These are phyloP conservation scores for Glomeris maerens DNA, from an alignment of 1,140 invertebrate species.

Conservation along the genomic window DNA sequence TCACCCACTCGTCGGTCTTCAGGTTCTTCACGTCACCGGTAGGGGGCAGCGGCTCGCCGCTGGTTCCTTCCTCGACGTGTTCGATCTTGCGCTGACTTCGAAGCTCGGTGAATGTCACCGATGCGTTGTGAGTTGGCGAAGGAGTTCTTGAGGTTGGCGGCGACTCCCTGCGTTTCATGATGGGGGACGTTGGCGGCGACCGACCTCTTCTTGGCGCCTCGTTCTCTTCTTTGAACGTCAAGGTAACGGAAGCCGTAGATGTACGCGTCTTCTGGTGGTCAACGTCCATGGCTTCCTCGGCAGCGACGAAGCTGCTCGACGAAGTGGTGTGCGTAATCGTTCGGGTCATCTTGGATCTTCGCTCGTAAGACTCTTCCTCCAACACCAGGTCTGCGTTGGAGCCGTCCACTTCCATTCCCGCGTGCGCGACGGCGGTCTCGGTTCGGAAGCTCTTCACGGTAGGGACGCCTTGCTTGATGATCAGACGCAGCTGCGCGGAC, in stretches of 20 bases:
- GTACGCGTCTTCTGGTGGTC: slow-evolving; percentile 8
- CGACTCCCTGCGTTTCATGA: not conserved
- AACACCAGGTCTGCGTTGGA: too few relatives aligned
- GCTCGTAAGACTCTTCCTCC: too few relatives aligned
- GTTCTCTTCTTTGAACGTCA: slow-evolving; percentile 12
- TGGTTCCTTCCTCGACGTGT: slow-evolving; percentile 47
- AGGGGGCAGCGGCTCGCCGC: slow-evolving; percentile 45
- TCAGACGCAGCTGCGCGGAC: slow-evolving; percentile 3
- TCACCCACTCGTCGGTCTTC: slow-evolving; percentile 35
- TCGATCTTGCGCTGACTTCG: slow-evolving; percentile 43
- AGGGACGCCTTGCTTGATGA: slow-evolving; percentile 28
- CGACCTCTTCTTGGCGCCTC: not conserved
- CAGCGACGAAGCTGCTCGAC: not conserved
- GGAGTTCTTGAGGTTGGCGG: slow-evolving; percentile 16
- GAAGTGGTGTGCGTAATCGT: slow-evolving; percentile 2
- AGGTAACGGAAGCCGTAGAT: slow-evolving; percentile 14
- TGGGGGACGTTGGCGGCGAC: not conserved
- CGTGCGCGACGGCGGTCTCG: slow-evolving; percentile 51
- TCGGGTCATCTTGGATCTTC: too few relatives aligned
- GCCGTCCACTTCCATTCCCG: slow-evolving; percentile 5
- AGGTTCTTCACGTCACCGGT: slow-evolving; percentile 36
- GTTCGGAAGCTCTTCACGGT: slow-evolving; percentile 57
- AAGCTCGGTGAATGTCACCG: slow-evolving; percentile 41
- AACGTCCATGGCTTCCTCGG: slow-evolving; percentile 5
- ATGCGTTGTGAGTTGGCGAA: slow-evolving; percentile 24